Evolutionary conservation across 2,888 invertebrate genomes (phyloP), one percentile per base, ranked within the genome.

Genomic region (Empis livida): DNA sequence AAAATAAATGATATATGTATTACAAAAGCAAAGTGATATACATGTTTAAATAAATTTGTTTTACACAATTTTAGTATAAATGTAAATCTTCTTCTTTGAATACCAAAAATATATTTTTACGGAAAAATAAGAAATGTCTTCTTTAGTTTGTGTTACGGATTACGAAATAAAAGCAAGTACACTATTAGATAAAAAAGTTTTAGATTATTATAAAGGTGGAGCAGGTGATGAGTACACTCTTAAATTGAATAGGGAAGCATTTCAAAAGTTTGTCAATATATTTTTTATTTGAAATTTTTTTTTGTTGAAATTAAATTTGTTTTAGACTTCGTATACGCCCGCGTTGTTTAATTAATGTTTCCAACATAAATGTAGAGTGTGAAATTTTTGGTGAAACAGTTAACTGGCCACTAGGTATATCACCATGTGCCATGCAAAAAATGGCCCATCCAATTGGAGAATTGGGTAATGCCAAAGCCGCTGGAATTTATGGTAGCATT

Each of bases 371-470:
- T 57, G 70, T 79, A 30, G 70, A 73, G 8, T 79, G 81, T 1
- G 73, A 69, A 2, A 68, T 86, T 32, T 68, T 88, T 20, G 87
- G 86, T 0, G 63, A 75, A 31, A 73, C 71, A 48, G 70, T 88
- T 1, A 71, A 79, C 2, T 78, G 87, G 71, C 88, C 89, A 0
- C 62, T 88, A 32, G 92, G 89, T 10, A 77, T 93, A 50, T 80
- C 92, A 1, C 92, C 94, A 1, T 84, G 90, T 2, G 93, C 92
- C 0, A 89, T 92, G 87, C 92, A 93, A 65, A 77, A 78, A 58
- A 82, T 94, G 86, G 92, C 92, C 0, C 88, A 92, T 71, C 79
- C 84, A 1, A 84, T 89, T 15, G 94, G 94, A 8, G 94, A 94
- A 72, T 69, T 81, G 51, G 92, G 84, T 43, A 89, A 80, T 65